These are phyloP conservation scores for Florisuga fusca DNA, from an alignment of 2,797 vertebrate genomes.

Conservation along the genomic window DNA sequence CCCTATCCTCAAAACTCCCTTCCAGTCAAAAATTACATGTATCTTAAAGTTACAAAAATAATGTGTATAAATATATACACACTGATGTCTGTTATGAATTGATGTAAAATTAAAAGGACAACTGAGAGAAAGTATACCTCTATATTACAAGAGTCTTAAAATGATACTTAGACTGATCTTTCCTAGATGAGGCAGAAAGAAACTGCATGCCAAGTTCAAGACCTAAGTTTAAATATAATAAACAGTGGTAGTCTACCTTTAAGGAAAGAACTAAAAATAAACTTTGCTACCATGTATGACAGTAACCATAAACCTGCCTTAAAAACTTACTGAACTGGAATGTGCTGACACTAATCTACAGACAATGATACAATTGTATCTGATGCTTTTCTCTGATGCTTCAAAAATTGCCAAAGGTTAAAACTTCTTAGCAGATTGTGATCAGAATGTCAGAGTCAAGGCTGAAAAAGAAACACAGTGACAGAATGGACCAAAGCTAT, in stretches of 20 bases:
- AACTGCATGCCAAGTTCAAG: not conserved
- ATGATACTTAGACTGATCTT: not conserved
- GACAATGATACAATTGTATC: not conserved
- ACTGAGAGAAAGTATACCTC: not conserved
- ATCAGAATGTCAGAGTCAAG: not conserved
- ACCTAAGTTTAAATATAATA: not conserved
- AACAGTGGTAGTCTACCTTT: not conserved
- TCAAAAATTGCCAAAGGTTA: not conserved
- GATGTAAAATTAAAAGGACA: not conserved
- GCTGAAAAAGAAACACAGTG: not conserved
- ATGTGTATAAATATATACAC: not conserved
- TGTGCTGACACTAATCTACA: not conserved
- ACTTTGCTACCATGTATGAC: not conserved
- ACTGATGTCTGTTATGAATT: not conserved
- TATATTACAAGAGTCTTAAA: not conserved
- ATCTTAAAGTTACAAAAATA: not conserved
- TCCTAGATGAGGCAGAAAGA: not conserved
- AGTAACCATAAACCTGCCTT: not conserved
- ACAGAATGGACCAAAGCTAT: not conserved
- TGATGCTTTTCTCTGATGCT: not conserved
- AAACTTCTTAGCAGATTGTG: not conserved
- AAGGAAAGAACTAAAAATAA: not conserved
- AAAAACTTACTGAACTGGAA: not conserved
- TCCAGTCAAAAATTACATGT: not conserved
- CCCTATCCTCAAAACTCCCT: not conserved